Evolutionary conservation across 2,113 vertebrate genomes (phyloP).

Genomic region (Fregetta grallaria): DNA sequence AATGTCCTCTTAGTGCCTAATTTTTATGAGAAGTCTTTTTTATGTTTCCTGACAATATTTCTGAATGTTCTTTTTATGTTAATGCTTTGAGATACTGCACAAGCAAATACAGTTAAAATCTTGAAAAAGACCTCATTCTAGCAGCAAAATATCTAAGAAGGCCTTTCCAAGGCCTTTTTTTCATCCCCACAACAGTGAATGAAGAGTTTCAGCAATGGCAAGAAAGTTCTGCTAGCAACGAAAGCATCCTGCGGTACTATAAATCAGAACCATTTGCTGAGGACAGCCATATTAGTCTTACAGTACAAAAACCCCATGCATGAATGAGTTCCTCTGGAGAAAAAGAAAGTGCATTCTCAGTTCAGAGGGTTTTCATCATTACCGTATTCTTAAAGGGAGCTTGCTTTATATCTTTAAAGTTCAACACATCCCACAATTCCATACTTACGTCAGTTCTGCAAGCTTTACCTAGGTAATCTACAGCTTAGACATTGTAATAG

Average conservation of each 20-base stretch:
- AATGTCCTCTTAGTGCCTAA: not conserved
- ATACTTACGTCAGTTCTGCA: not conserved
- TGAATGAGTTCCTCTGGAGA: not conserved
- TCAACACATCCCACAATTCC: not conserved
- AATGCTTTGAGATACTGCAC: not conserved
- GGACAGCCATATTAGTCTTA: not conserved
- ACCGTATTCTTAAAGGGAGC: not conserved
- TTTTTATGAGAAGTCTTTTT: not conserved
- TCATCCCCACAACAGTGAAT: not conserved
- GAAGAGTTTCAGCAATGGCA: not conserved
- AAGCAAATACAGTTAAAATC: not conserved
- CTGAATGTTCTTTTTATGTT: not conserved
- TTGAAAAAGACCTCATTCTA: not conserved
- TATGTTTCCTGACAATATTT: not conserved
- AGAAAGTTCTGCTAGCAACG: not conserved
- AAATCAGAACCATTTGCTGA: not conserved
- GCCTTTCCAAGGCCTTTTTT: not conserved
- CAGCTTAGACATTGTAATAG: not conserved
- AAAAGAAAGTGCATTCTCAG: not conserved
- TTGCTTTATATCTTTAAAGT: not conserved
- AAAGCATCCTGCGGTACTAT: not conserved
- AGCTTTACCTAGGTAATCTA: not conserved
- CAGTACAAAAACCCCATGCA: not conserved
- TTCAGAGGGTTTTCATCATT: not conserved
- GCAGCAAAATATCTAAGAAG: not conserved